Conservation (phyloP, 2,888 invertebrate genomes). For the Autographa pulchrina region DNA sequence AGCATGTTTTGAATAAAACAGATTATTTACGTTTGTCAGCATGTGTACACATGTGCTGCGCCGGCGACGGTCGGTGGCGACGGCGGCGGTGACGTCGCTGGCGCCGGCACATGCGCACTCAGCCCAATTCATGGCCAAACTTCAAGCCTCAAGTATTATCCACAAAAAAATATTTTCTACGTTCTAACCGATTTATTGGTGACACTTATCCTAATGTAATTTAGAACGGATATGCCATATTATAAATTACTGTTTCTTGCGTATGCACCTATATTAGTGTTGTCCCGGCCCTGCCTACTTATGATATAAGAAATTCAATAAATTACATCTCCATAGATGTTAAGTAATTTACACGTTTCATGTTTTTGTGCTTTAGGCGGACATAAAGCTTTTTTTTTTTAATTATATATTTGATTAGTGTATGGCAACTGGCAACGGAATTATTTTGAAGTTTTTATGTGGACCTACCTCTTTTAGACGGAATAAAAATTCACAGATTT, state of each 20-base stretch:
- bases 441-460: not conserved
- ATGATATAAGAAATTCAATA: constrained; percentile 25
- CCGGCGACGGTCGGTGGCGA: constrained; percentile 66
- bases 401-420: not conserved
- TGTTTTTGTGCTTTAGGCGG: constrained; percentile 16
- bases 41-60: constrained; percentile 75
- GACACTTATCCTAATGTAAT: constrained; percentile 46
- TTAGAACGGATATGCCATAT: constrained; percentile 42
- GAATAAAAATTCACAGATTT: not conserved
- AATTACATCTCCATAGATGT: constrained; percentile 23
- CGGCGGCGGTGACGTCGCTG: constrained; percentile 67
- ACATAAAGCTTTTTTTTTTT: constrained; percentile 1
- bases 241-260: constrained; percentile 30
- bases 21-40: constrained; percentile 74
- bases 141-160: constrained; percentile 56
- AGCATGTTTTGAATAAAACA: constrained; percentile 71
- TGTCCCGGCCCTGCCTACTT: not conserved
- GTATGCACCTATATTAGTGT: constrained; percentile 27
- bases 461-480: not conserved
- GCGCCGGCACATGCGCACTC: constrained; percentile 70
- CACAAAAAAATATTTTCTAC: constrained; percentile 60
- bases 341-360: constrained; percentile 10
- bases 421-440: not conserved
- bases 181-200: constrained; percentile 57
- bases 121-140: constrained; percentile 65